Evolutionary conservation across 2,888 invertebrate species (phyloP).

Genomic region (Piscicola geometra): DNA sequence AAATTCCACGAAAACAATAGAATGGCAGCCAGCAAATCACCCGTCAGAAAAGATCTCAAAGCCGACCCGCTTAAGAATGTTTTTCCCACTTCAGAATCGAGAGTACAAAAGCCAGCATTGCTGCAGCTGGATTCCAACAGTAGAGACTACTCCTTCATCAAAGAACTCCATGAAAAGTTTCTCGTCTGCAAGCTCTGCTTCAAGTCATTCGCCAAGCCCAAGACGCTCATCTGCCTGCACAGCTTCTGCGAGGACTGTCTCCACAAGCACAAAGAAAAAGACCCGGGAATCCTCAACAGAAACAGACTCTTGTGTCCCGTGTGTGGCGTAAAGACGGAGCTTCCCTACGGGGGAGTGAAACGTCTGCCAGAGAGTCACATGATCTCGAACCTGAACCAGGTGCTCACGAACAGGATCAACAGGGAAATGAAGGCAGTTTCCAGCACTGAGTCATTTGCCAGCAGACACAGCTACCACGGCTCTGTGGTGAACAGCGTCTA

Average conservation of each 20-base stretch:
- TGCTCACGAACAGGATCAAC: constrained; percentile 36
- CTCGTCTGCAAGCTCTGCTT: constrained; percentile 54
- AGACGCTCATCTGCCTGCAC: constrained; percentile 53
- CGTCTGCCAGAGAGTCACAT: constrained; percentile 54
- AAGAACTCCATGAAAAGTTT: constrained; percentile 25
- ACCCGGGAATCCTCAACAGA: constrained; percentile 48
- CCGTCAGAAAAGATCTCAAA: no score
- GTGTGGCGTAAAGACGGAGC: constrained; percentile 53
- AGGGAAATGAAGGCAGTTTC: neutral
- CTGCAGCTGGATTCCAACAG: constrained; percentile 49
- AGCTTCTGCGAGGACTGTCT: constrained; percentile 47
- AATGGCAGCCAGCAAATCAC: no score
- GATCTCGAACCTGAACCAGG: constrained; percentile 52
- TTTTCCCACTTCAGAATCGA: no score
- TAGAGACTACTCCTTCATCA: constrained; percentile 21
- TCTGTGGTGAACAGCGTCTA: neutral
- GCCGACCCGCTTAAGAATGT: no score
- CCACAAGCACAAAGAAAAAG: constrained; percentile 49
- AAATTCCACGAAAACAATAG: no score
- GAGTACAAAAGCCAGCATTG: constrained; percentile 37
- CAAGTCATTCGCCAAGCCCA: constrained; percentile 53
- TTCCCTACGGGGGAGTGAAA: constrained; percentile 52
- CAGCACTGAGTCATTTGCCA: no score
- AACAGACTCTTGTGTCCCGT: constrained; percentile 52
- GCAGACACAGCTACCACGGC: neutral